These are phyloP conservation scores for Pycnonotus jocosus DNA, from an alignment of 2,113 vertebrate species.

Conservation along the genomic window DNA sequence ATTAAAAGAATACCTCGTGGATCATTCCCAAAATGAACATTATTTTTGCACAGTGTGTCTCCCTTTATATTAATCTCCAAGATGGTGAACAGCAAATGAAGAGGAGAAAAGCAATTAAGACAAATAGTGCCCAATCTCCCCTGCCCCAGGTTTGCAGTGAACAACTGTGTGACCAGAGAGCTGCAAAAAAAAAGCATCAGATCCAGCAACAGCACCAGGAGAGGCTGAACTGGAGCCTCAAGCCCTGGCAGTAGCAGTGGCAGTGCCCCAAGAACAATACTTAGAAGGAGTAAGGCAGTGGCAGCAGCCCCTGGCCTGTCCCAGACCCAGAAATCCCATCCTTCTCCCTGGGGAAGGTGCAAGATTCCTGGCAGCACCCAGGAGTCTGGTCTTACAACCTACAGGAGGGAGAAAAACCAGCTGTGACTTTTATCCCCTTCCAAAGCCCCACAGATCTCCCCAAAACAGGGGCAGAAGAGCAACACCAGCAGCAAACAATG, in stretches of 20 bases:
- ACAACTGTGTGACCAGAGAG: not conserved
- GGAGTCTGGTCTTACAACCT: not conserved
- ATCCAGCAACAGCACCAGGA: not conserved
- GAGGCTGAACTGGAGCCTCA: not conserved
- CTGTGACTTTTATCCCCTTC: not conserved
- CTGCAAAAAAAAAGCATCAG: not conserved
- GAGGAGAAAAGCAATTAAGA: not conserved
- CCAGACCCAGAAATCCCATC: not conserved
- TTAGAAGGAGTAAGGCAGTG: not conserved
- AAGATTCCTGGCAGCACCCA: not conserved
- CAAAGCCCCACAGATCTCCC: not conserved
- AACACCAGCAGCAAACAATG: fast-evolving
- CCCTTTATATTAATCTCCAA: not conserved
- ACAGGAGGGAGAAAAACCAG: not conserved
- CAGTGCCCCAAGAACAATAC: conserved; percentile 19
- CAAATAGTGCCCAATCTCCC: not conserved
- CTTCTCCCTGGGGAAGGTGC: not conserved
- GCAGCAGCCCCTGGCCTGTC: not conserved
- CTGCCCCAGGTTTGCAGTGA: not conserved
- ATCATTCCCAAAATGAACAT: not conserved
- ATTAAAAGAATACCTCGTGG: not conserved
- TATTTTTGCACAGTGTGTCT: not conserved
- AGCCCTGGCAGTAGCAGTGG: conserved; percentile 8
- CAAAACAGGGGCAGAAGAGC: not conserved
- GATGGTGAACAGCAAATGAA: not conserved